These are phyloP conservation scores for Morpho achilles DNA, from an alignment of 2,888 invertebrate genomes.

Conservation along the genomic window DNA sequence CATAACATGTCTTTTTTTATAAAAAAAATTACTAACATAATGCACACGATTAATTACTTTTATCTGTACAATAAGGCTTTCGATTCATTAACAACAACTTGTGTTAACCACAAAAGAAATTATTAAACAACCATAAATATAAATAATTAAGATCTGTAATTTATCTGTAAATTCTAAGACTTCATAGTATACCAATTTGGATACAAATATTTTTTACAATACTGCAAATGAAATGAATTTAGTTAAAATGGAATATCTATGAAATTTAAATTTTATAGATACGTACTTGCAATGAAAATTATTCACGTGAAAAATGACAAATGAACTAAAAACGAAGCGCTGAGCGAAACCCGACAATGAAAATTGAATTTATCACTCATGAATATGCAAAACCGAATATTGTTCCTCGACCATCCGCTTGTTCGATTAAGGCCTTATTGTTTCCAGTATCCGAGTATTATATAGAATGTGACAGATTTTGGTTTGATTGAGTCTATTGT, in stretches of 20 bases:
- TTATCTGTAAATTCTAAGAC: no score
- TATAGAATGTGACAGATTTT: slow-evolving; percentile 21
- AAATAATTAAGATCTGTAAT: no score
- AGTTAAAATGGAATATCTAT: neutral
- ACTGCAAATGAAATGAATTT: slow-evolving; percentile 1
- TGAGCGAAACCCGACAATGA: slow-evolving; percentile 54
- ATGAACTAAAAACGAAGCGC: slow-evolving; percentile 67
- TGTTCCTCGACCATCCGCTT: slow-evolving; percentile 44
- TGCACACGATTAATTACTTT: no score
- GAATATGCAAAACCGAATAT: slow-evolving; percentile 68
- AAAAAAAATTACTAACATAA: no score
- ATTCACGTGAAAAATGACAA: slow-evolving; percentile 62
- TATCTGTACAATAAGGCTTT: no score
- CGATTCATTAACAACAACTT: no score
- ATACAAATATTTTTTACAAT: neutral
- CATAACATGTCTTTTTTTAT: no score
- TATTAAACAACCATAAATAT: no score
- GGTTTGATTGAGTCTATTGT: slow-evolving; percentile 27
- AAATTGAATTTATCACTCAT: slow-evolving; percentile 67
- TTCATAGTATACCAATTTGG: neutral
- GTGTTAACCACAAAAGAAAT: no score
- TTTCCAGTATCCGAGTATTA: slow-evolving; percentile 45
- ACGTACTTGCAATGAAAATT: slow-evolving; percentile 23
- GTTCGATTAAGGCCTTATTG: slow-evolving; percentile 42
- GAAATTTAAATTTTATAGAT: slow-evolving; percentile 5